Evolutionary conservation across 2,888 invertebrate genomes (phyloP).

Genomic region (Pedicia rivosa): DNA sequence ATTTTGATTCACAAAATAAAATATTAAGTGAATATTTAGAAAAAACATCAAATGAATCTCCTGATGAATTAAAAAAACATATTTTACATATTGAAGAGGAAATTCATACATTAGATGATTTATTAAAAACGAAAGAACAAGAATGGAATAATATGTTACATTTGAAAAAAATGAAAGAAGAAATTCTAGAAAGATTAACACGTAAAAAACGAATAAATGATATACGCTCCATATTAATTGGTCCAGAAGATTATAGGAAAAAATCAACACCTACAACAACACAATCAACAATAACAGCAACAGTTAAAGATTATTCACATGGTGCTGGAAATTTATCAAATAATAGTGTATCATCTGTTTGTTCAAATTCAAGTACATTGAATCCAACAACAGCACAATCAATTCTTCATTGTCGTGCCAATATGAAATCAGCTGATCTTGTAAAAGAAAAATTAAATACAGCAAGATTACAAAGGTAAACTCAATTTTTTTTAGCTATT

Average conservation of each 20-base stretch:
- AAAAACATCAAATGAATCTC: constrained; percentile 39
- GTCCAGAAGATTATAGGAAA: constrained; percentile 10
- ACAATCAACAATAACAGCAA: constrained; percentile 5
- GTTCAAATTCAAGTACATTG: neutral
- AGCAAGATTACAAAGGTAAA: constrained; percentile 22
- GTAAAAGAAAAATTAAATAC: constrained; percentile 21
- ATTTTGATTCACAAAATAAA: constrained; percentile 31
- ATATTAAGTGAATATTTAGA: constrained; percentile 48
- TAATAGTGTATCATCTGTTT: neutral
- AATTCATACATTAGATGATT: constrained; percentile 52
- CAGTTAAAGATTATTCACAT: constrained; percentile 3
- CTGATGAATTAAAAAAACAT: constrained; percentile 43
- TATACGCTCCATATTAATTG: constrained; percentile 19
- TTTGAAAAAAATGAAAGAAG: constrained; percentile 71
- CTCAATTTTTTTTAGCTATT: constrained; percentile 7
- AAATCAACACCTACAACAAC: neutral
- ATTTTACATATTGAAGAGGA: constrained; percentile 48
- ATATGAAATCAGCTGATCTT: constrained; percentile 21
- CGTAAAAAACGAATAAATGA: constrained; percentile 47
- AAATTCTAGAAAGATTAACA: constrained; percentile 53
- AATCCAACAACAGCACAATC: constrained; percentile 15
- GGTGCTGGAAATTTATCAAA: constrained; percentile 2
- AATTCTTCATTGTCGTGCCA: constrained; percentile 20
- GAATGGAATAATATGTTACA: constrained; percentile 76
- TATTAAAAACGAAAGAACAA: constrained; percentile 65